A percentile compares a stretch with the other conserved stretches of the same genome.
Conservation (phyloP, 2,888 invertebrate genomes). For the Lasioglossum pauxillum region DNA sequence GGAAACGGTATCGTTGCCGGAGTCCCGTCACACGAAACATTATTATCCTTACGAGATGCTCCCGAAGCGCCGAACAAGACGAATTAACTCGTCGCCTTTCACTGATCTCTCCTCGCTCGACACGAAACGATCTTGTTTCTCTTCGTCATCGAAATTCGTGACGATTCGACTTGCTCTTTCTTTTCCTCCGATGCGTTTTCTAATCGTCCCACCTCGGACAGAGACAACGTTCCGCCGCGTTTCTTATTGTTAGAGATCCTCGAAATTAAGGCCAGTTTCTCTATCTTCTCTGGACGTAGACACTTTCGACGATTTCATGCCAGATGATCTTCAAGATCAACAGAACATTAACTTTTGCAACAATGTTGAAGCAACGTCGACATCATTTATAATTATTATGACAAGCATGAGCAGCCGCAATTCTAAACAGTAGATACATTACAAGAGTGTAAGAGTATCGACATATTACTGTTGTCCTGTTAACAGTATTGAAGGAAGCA, state of each 20-base stretch:
- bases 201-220: not conserved
- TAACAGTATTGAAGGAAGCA: no score
- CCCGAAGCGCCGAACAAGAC: not conserved
- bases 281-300: not conserved
- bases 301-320: not conserved
- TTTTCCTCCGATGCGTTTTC: not conserved
- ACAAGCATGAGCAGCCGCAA: no score
- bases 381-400: no score
- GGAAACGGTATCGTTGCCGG: slow-evolving; percentile 44
- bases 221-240: not conserved
- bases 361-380: no score
- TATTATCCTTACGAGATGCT: not conserved
- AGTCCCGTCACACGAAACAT: slow-evolving; percentile 4
- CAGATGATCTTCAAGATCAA: not conserved
- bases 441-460: no score
- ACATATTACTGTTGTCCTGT: no score
- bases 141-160: not conserved
- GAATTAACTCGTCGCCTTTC: not conserved
- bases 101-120: not conserved
- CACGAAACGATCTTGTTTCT: not conserved
- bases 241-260: not conserved
- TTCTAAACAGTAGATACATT: no score
- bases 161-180: not conserved
- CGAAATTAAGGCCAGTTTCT: slow-evolving; percentile 1
- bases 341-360: not conserved